A percentile compares a stretch with the other conserved stretches of the same genome.
phyloP scores from a whole-genome alignment of 2,888 invertebrate species.

The Sepioteuthis lessoniana region DNA sequence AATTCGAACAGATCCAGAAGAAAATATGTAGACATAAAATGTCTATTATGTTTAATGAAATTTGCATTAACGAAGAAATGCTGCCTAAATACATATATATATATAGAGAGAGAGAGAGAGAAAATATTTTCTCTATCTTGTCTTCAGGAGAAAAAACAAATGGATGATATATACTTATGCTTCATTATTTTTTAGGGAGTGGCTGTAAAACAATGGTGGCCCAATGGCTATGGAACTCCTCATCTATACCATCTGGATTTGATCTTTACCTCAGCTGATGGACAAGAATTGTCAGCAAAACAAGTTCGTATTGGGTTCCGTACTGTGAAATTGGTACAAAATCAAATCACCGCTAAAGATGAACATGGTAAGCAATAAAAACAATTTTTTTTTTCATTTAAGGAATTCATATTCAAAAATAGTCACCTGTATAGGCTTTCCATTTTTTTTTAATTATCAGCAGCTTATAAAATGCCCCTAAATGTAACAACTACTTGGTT shows the following conservation, averaged over 20 bases:
- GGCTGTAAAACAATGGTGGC: slow-evolving; percentile 88
- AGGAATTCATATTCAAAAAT: no score
- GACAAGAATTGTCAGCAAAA: slow-evolving; percentile 73
- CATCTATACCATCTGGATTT: slow-evolving; percentile 80
- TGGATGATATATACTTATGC: background rate
- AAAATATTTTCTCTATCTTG: no score
- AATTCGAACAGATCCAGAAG: no score
- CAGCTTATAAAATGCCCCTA: no score
- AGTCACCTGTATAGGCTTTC: no score
- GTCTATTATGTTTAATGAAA: no score
- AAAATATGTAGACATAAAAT: no score
- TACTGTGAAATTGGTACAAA: slow-evolving; percentile 87
- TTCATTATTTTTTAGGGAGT: slow-evolving; percentile 50
- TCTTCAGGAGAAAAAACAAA: no score
- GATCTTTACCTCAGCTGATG: slow-evolving; percentile 76
- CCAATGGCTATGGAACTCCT: slow-evolving; percentile 85
- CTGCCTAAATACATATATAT: background rate
- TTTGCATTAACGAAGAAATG: no score
- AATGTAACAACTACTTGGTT: no score
- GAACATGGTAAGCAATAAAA: slow-evolving; percentile 54
- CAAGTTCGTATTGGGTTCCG: slow-evolving; percentile 87
- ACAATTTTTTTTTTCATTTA: background rate
- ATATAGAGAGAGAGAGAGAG: no score
- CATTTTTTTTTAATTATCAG: no score
- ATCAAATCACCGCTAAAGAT: slow-evolving; percentile 75